Evolutionary conservation across 2,888 invertebrate genomes (phyloP), one percentile per base, ranked within the genome.

Genomic region (Tinea trinotella): DNA sequence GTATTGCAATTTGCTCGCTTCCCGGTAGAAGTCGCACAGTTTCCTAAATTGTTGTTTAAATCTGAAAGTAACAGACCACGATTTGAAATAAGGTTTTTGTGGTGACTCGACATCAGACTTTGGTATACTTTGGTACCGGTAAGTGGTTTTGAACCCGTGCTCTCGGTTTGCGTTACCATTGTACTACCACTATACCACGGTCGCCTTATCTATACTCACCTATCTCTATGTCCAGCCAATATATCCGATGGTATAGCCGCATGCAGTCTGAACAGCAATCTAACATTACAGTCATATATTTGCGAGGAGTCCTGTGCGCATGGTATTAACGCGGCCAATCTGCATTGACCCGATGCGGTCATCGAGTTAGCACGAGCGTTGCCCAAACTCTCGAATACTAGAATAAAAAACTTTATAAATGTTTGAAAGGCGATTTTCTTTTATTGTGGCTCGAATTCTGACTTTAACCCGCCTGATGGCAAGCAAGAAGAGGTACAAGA

Each of bases 271-370:
- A 99, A 99, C 74, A 99, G 89, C 61, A 99, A 92, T 66, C 98
- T 96, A 57, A 99, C 99, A 65, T 95, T 92, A 72, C 95, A 95
- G 87, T 99, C 99, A 78, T 99, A 99, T 22, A 99, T 88, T 68
- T 95, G 94, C 62, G 97, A 96, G 0, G 99, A 96, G 77, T 99
- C 99, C 80, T 98, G 93, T 61, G 97, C 95, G 68, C 96, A 95
- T 13, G 96, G 94, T 59, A 99, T 97, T 54, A 99, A 87, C 0
- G 99, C 99, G 5, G 98, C 96, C 54, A 99, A 87, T 36, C 98
- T 91, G 73, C 99, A 99, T 77, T 99, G 99, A 0, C 99, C 99
- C 58, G 95, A 93, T 57, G 92, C 93, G 0, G 98, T 98, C 97
- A 99, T 98, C 3, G 99, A 99, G 76, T 96, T 98, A 44, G 97